Base-by-base conservation (phyloP, 2,113 vertebrate species). In the Heterocephalus glaber region DNA sequence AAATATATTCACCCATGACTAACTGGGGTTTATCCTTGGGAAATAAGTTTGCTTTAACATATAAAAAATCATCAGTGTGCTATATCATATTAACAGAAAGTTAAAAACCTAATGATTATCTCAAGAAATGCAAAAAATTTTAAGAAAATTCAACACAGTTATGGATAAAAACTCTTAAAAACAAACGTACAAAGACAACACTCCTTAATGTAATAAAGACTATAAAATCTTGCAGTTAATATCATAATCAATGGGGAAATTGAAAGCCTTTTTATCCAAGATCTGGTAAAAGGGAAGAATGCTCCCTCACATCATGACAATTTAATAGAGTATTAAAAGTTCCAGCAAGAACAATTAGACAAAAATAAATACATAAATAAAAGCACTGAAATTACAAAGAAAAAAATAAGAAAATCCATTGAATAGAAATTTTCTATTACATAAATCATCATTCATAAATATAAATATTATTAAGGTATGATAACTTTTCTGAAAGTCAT, bases 241-340 rank as follows among this genome's bases (percentile, higher is more conserved):
- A 22, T 26, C 10, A 72, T n/a, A 47, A 88, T 44, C 41, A 35
- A 11, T 17, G 11, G 12, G 28, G 66, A 38, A 60, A 58, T 4
- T 28, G 20, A 79, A 80, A 60, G 33, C 35, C 33, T 38, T 68
- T 79, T 66, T 11, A 8, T 10, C 3, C 44, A 47, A 38, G 0
- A 61, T 10, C 7, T 11, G n/a, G 14, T 72, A 82, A 5, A 61
- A 7, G 24, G 3, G 22, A 72, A 94, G 11, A 13, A 63, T 19
- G 2, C 7, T 2, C 1, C 19, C 10, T 26, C 20, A 54, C 1
- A 35, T 5, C 1, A 41, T 35, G 24, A 35, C 9, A 24, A 49
- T 30, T 38, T 22, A 47, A 22, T 19, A 56, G 54, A 56, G 2
- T 77, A 60, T 30, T 54, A 81, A 19, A 56, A 3, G 5, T 68